Evolutionary conservation across 1,140 invertebrate genomes (phyloP), one percentile per base, ranked within the genome.

Genomic region (Centruroides vittatus): DNA sequence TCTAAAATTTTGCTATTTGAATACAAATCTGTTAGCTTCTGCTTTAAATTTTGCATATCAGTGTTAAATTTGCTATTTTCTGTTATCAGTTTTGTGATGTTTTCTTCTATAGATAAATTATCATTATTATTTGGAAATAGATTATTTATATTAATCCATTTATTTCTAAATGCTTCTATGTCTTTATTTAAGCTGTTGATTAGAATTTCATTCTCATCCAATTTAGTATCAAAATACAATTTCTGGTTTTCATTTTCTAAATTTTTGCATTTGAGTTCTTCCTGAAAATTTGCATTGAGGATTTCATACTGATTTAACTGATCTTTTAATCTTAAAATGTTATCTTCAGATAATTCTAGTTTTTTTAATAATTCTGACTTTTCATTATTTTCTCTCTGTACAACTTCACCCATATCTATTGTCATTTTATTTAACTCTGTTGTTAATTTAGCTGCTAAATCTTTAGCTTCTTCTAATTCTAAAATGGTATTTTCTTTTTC

Each of bases 281-380:
- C 57, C 49, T 48, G 49, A 5, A 58, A 9, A 41, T 35, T 5
- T 35, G 12, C 12, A 6, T 58, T 6, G 46, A 58, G 56, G 9
- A 34, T 62, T 58, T 62, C 61, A 41, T 58, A 49, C 6, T 62
- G 51, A 12, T 50, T 36, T 35, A 62, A 58, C 36, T 62, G 61
- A 10, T 54, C 52, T 23, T 58, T 41, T 5, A 62, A 41, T 12
- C 47, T 51, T 6, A 48, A 36, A 6, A 12, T 57, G 7, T 61
- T 56, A 12, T 51, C 34, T 9, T 58, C 48, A 6, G 41, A 35
- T 34, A 58, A 55, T 54, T 58, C 61, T 50, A 48, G 12, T 55
- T 57, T 46, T 47, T 36, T 41, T 56, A 35, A 56, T 11, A 41
- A 13, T 41, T 56, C 41, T n/a, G 6, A 8, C 12, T 47, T n/a